A percentile compares a stretch with the other conserved stretches of the same genome.
phyloP scores from a whole-genome alignment of 2,797 vertebrate genomes.

The Carapus acus region DNA sequence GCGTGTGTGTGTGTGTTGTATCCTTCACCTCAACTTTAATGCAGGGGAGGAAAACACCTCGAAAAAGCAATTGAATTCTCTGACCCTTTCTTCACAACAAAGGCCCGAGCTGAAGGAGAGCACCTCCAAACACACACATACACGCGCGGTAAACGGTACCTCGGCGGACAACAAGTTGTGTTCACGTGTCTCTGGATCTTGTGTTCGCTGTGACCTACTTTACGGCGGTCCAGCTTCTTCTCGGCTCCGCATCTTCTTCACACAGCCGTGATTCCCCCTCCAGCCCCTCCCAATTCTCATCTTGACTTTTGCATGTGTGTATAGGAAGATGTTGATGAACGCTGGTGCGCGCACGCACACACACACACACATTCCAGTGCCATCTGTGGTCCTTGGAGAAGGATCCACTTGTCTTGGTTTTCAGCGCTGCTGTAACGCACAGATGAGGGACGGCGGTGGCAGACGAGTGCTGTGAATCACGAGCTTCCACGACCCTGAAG shows the following conservation, averaged over 20 bases:
- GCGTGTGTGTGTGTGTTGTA: too few species aligned
- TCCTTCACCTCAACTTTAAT: conserved; percentile 19
- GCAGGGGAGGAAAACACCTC: conserved; percentile 7
- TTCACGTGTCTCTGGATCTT: conserved; percentile 14
- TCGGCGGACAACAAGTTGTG: neutral
- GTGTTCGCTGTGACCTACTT: conserved; percentile 14
- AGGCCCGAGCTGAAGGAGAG: conserved; percentile 22
- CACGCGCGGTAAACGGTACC: conserved; percentile 10
- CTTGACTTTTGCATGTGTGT: conserved; percentile 20
- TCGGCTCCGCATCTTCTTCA: neutral
- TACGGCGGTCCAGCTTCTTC: neutral
- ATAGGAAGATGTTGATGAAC: conserved; percentile 26
- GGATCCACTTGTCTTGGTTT: conserved; percentile 30
- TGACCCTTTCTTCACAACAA: conserved; percentile 22
- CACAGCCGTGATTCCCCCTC: too few species aligned
- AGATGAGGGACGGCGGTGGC: conserved; percentile 34
- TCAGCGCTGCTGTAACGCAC: conserved; percentile 40
- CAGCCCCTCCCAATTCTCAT: too few species aligned
- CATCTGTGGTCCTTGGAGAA: conserved; percentile 40
- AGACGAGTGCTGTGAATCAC: conserved; percentile 31
- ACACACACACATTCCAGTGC: conserved; percentile 17
- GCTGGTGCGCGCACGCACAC: too few species aligned
- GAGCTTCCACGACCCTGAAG: conserved; percentile 2
- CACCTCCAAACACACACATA: conserved; percentile 7
- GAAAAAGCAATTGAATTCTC: conserved; percentile 23